Evolutionary conservation across 2,888 invertebrate genomes (phyloP).

Genomic region (Hypselothyrea guttata): DNA sequence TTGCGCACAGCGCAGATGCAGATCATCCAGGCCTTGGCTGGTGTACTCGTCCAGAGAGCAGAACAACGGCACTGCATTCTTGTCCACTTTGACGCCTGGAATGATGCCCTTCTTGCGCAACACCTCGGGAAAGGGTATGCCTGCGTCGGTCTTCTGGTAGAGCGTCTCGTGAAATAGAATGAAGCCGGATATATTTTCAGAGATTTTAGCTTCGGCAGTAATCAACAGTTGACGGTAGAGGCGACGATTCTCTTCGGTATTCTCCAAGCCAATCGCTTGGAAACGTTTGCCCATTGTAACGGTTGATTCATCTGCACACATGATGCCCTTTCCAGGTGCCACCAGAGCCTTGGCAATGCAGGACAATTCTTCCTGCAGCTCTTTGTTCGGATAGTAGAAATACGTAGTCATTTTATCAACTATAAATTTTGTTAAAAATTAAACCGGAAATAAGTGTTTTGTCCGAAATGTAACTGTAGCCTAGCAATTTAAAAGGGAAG

Average conservation of each 20-base stretch:
- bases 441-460: background rate
- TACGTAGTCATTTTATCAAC: conserved; percentile 86
- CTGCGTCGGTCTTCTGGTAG: conserved; percentile 96
- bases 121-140: conserved; percentile 91
- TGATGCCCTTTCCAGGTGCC: conserved; percentile 97
- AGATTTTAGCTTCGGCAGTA: conserved; percentile 88
- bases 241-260: conserved; percentile 95
- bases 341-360: conserved; percentile 95
- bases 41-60: conserved; percentile 97
- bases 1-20: conserved; percentile 95
- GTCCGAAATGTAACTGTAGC: conserved; percentile 2
- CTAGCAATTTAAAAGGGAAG: background rate
- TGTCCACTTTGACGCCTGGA: conserved; percentile 98
- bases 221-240: conserved; percentile 94
- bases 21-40: conserved; percentile 97
- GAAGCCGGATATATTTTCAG: conserved; percentile 95
- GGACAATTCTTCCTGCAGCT: conserved; percentile 93
- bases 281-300: conserved; percentile 83
- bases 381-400: conserved; percentile 91
- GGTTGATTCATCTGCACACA: conserved; percentile 98
- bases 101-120: conserved; percentile 94
- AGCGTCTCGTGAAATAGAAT: conserved; percentile 99
- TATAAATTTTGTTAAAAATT: conserved; percentile 30
- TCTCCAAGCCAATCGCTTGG: conserved; percentile 93
- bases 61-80: conserved; percentile 95